Evolutionary conservation across 1,140 invertebrate species (phyloP), one percentile per base, ranked within the genome.

Genomic region (Trichonephila clavipes): DNA sequence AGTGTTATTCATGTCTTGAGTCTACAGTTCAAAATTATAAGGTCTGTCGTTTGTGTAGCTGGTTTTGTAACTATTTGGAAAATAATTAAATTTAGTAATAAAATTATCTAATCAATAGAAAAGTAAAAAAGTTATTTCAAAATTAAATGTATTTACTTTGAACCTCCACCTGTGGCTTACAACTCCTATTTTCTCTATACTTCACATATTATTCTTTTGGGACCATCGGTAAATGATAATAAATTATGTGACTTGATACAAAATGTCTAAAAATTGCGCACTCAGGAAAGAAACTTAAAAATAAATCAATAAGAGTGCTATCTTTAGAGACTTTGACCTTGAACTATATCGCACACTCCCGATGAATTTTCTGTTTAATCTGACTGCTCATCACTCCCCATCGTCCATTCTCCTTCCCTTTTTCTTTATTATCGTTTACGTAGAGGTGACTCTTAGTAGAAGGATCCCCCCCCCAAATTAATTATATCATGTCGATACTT

Each of bases 261-360:
- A 64, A 6, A 3, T 18, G 81, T 77, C 88, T 90, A 90, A 81
- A 90, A 90, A 90, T 81, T 90, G 51, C 88, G 69, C 44, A 81
- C 58, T 90, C 21, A n/a, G n/a, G n/a, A 81, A 81, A 58, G n/a
- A 21, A 61, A 34, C 59, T 87, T 59, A 12, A 90, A 85, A 85
- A 61, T 66, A 92, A 92, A 92, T 83, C 77, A 85, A 92, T 92
- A 83, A 83, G 34, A 40, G 34, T n/a, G 40, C 90, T 92, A 92
- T 92, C 81, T 92, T 92, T 92, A 92, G 90, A 24, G 28, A 14
- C 18, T 51, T 40, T 92, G 40, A 85, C 90, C 90, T 92, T 92
- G 90, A 92, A 92, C 90, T 92, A 92, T 92, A 92, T 92, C 90
- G 85, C n/a, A 51, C 6, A 16, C 28, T 64, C 85, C 16, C 64